Conservation (phyloP, 1,140 invertebrate genomes). For the Halictus rubicundus region DNA sequence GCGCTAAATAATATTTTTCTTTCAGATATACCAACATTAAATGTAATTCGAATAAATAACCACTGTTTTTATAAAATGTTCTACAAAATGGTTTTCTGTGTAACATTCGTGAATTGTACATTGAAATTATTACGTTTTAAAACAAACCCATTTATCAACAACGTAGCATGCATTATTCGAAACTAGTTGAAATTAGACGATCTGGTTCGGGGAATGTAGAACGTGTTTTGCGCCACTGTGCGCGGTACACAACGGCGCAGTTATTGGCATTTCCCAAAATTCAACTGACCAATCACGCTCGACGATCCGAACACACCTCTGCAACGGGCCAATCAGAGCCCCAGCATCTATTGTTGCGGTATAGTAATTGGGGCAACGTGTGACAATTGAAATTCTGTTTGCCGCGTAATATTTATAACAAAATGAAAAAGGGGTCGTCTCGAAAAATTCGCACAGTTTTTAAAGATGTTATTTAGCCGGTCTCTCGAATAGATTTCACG, state of each 20-base stretch:
- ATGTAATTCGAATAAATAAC: not conserved
- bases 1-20: too few relatives aligned
- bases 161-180: not conserved
- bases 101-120: not conserved
- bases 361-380: conserved; percentile 58
- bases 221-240: conserved; percentile 44
- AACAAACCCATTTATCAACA: not conserved
- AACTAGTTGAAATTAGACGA: not conserved
- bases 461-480: not conserved
- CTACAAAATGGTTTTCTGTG: not conserved
- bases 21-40: too few relatives aligned
- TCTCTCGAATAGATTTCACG: not conserved
- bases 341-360: conserved; percentile 21
- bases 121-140: not conserved
- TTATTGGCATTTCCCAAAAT: conserved; percentile 42
- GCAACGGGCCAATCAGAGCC: conserved; percentile 39
- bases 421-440: not conserved
- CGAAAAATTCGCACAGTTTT: conserved; percentile 20
- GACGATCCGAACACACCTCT: conserved; percentile 41
- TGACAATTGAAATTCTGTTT: conserved; percentile 58
- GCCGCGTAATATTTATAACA: conserved; percentile 40
- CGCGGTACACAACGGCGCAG: conserved; percentile 40
- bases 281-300: conserved; percentile 23
- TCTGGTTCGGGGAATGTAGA: conserved; percentile 11
- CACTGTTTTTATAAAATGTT: not conserved